phyloP scores from a whole-genome alignment of 2,888 invertebrate genomes.

The Trichogramma evanescens region DNA sequence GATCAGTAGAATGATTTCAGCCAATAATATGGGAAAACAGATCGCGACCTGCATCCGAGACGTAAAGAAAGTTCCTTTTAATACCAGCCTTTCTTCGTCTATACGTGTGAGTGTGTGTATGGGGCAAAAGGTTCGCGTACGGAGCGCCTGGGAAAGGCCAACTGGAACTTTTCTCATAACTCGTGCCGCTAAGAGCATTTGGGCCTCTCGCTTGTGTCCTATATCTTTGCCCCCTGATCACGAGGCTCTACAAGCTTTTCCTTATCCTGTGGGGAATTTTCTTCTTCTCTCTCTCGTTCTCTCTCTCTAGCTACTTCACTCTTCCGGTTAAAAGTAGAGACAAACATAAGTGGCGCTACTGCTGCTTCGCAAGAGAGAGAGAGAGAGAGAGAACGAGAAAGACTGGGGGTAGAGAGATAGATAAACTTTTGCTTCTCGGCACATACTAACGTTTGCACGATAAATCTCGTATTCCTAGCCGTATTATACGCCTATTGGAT shows the following conservation, averaged over 20 bases:
- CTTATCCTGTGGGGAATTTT: no score
- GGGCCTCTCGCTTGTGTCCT: neutral
- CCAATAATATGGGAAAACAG: no score
- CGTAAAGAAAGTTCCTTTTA: neutral
- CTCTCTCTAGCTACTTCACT: neutral
- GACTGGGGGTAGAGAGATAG: neutral
- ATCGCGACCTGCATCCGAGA: neutral
- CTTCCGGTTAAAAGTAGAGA: constrained; percentile 13
- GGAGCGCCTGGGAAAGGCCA: neutral
- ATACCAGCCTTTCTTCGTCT: no score
- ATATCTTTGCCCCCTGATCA: no score
- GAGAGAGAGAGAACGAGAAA: neutral
- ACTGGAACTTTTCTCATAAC: constrained; percentile 19
- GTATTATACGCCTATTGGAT: no score
- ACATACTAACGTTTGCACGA: no score
- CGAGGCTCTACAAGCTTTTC: no score
- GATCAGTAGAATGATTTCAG: no score
- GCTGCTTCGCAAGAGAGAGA: neutral
- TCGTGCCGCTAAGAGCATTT: constrained; percentile 10
- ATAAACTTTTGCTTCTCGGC: no score
- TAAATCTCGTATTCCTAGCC: no score
- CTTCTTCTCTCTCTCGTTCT: neutral
- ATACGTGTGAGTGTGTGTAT: no score
- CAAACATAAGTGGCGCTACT: constrained; percentile 5
- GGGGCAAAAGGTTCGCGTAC: no score